These are phyloP conservation scores for Tragelaphus strepsiceros DNA, from an alignment of 2,113 vertebrate species.

Conservation along the genomic window DNA sequence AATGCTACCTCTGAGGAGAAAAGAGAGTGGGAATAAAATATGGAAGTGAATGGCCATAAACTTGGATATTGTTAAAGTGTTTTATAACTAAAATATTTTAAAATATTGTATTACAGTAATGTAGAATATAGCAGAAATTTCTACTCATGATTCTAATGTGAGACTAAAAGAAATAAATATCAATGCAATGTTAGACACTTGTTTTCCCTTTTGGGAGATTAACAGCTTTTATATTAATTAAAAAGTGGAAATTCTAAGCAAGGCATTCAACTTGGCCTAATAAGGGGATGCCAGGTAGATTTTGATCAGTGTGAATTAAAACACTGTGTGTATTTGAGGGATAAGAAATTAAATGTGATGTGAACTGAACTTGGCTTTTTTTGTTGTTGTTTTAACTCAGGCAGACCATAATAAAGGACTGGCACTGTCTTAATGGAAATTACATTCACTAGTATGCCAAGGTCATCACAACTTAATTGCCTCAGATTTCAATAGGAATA, in stretches of 20 bases:
- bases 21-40: neutral
- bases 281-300: neutral
- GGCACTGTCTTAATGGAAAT: constrained; percentile 33
- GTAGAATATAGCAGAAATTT: neutral
- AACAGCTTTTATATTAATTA: neutral
- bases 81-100: neutral
- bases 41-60: neutral
- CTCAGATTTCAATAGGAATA: constrained; percentile 50
- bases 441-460: neutral
- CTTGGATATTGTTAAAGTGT: neutral
- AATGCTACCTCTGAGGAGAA: neutral
- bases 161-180: neutral
- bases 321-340: neutral
- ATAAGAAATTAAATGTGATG: neutral
- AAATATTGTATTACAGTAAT: neutral
- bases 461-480: constrained; percentile 53
- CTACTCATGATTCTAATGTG: neutral
- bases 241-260: neutral
- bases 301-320: constrained; percentile 33
- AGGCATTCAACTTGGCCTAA: neutral
- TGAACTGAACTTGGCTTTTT: neutral
- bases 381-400: neutral
- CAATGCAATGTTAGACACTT: neutral
- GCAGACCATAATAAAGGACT: neutral
- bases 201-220: neutral